These are phyloP conservation scores for Aphelinus atriplicis DNA, from an alignment of 1,140 invertebrate genomes.

Conservation along the genomic window DNA sequence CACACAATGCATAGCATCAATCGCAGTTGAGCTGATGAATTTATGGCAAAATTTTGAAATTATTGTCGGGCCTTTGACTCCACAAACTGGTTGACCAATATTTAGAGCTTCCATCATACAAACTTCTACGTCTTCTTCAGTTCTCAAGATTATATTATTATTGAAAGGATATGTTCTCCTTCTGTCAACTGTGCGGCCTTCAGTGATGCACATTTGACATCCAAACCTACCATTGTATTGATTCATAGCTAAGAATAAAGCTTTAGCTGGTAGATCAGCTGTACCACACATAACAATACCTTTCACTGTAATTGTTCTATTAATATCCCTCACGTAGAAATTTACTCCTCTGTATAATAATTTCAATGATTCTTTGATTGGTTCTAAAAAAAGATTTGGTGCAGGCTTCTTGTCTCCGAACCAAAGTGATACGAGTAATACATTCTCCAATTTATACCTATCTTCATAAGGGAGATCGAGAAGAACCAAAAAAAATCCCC, in stretches of 20 bases:
- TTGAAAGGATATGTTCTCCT: constrained; percentile 3
- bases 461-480: constrained; percentile 36
- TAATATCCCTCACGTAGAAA: constrained; percentile 17
- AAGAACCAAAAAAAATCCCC: constrained; percentile 18
- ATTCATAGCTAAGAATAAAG: constrained; percentile 12
- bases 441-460: constrained; percentile 40
- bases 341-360: constrained; percentile 1
- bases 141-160: neutral
- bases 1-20: constrained; percentile 16
- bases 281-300: neutral
- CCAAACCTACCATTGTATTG: constrained; percentile 26
- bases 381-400: constrained; percentile 20
- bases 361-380: neutral
- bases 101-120: neutral
- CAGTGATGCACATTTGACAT: neutral
- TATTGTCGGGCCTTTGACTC: constrained; percentile 13
- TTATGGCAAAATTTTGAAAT: constrained; percentile 27
- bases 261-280: constrained; percentile 12
- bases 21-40: constrained; percentile 22
- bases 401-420: constrained; percentile 35
- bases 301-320: neutral
- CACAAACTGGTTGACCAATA: constrained; percentile 5
- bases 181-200: constrained; percentile 13
- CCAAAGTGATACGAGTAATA: constrained; percentile 24
- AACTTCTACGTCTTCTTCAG: neutral